Conservation (phyloP, 2,888 invertebrate genomes). For the Nephrotoma appendiculata region DNA sequence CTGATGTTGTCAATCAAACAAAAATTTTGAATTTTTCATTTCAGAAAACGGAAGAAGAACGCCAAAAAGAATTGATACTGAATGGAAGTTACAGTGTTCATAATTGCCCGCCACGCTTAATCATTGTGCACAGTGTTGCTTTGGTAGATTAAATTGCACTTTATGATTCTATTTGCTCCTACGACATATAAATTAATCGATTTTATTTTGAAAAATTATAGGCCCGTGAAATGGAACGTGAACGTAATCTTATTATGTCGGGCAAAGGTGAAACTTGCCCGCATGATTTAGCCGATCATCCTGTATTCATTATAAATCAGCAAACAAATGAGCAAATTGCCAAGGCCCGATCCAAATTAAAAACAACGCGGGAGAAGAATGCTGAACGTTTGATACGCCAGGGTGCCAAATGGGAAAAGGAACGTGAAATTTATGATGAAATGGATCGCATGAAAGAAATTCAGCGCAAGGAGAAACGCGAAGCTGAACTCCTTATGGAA, state of each 20-base stretch:
- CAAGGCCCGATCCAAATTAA: constrained; percentile 33
- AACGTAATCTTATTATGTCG: constrained; percentile 43
- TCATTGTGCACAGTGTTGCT: constrained; percentile 10
- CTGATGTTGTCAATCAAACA: neutral
- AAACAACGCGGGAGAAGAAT: constrained; percentile 30
- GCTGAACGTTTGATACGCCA: constrained; percentile 28
- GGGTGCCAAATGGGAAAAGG: constrained; percentile 31
- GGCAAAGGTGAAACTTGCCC: constrained; percentile 44
- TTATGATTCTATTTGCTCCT: neutral
- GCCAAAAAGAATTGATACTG: constrained; percentile 51
- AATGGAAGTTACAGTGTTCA: constrained; percentile 31
- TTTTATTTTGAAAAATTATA: constrained; percentile 15
- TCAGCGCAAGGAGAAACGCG: constrained; percentile 18
- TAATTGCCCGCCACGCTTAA: constrained; percentile 10
- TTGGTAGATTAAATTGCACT: constrained; percentile 8
- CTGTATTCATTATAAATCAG: constrained; percentile 41
- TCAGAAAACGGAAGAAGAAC: constrained; percentile 49
- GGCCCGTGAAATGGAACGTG: constrained; percentile 43
- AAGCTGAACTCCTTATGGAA: constrained; percentile 21
- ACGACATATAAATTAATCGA: neutral
- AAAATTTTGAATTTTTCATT: constrained; percentile 11
- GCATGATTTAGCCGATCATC: constrained; percentile 43
- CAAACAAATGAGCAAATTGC: constrained; percentile 35
- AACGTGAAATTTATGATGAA: constrained; percentile 24
- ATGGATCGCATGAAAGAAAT: constrained; percentile 22